Evolutionary conservation across 2,888 invertebrate genomes (phyloP).

Genomic region (Acleris cristana): DNA sequence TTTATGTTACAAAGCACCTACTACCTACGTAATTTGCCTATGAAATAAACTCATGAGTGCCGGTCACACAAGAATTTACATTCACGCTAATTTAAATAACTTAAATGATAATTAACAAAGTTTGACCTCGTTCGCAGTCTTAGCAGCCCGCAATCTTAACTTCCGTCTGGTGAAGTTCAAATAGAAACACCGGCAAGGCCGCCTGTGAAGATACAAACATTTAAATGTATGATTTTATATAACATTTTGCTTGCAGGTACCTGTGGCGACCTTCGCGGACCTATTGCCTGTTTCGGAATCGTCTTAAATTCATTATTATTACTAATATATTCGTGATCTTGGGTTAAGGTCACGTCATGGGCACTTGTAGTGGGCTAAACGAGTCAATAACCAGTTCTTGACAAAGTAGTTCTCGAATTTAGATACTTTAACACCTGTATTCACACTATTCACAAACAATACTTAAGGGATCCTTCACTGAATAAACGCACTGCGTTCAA

Average conservation of each 20-base stretch:
- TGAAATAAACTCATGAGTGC: too few species aligned
- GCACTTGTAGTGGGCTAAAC: background rate
- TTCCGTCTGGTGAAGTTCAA: conserved; percentile 19
- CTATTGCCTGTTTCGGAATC: too few species aligned
- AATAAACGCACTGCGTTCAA: too few species aligned
- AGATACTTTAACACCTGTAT: too few species aligned
- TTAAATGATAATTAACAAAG: background rate
- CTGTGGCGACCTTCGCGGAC: conserved; percentile 3
- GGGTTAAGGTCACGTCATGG: conserved; percentile 23
- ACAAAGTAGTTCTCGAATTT: too few species aligned
- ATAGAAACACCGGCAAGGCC: conserved; percentile 22
- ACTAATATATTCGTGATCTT: conserved; percentile 19
- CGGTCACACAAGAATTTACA: background rate
- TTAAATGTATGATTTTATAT: conserved; percentile 10
- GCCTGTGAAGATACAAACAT: conserved; percentile 5
- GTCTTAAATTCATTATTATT: background rate
- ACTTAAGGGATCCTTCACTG: too few species aligned
- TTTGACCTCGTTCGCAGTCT: background rate
- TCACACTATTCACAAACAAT: too few species aligned
- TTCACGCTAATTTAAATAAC: too few species aligned
- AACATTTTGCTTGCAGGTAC: conserved; percentile 10
- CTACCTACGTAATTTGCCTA: too few species aligned
- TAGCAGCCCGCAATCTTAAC: background rate
- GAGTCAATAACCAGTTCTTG: too few species aligned
- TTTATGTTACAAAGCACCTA: too few species aligned